phyloP scores from a whole-genome alignment of 1,140 invertebrate genomes.

The Zaprionus africanus region DNA sequence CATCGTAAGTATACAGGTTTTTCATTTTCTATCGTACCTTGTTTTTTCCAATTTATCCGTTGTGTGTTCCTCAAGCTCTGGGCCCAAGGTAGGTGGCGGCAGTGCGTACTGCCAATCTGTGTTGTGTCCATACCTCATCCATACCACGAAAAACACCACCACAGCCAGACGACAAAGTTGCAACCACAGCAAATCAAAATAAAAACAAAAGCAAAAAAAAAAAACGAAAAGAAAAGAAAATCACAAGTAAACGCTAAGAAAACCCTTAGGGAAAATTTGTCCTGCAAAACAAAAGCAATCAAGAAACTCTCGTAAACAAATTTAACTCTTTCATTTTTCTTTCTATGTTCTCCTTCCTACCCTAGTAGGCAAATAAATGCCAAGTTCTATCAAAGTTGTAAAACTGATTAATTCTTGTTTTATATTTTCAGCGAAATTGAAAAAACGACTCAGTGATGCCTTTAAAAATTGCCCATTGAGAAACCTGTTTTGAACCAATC shows the following conservation, averaged over 20 bases:
- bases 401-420: conserved; percentile 71
- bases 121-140: conserved; percentile 47
- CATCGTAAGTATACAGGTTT: conserved; percentile 31
- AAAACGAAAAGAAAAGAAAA: conserved; percentile 34
- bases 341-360: conserved; percentile 44
- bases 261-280: conserved; percentile 60
- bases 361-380: conserved; percentile 56
- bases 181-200: conserved; percentile 40
- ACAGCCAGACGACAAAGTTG: conserved; percentile 39
- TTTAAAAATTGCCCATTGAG: conserved; percentile 82
- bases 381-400: conserved; percentile 40
- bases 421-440: conserved; percentile 83
- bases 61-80: conserved; percentile 21
- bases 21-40: conserved; percentile 15
- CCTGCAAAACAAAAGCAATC: conserved; percentile 48
- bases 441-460: conserved; percentile 83
- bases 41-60: conserved; percentile 25
- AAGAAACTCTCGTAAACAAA: conserved; percentile 49
- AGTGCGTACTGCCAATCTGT: conserved; percentile 35
- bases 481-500: conserved; percentile 74
- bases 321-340: conserved; percentile 49
- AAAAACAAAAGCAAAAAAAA: conserved; percentile 32
- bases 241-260: conserved; percentile 31
- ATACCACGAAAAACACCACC: conserved; percentile 12
- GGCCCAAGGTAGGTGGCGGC: conserved; percentile 60